Evolutionary conservation across 2,113 vertebrate genomes (phyloP), one percentile per base, ranked within the genome.

Genomic region (Clarias magur): DNA sequence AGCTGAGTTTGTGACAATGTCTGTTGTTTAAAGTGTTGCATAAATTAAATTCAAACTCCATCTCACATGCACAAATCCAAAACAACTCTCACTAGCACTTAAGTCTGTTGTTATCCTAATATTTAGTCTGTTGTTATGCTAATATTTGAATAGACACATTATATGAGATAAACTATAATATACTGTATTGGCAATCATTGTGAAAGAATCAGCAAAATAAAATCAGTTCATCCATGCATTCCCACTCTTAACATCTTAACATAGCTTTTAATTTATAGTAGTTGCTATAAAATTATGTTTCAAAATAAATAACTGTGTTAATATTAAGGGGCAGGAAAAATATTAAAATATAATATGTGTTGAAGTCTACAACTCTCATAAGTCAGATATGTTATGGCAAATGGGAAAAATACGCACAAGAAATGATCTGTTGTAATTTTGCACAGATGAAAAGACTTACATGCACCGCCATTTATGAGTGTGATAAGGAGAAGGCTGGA

Each of bases 381-480:
- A 38, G 19, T 60, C 30, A 21, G 16, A 56, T 10, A 27, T 48
- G 80, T 25, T 53, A 48, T 16, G 34, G 3, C 80, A 25, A 13
- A 56, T 6, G 12, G 2, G 4, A 59, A 62, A 85, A 57, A 53
- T 6, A 6, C 17, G 63, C 4, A 30, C 23, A 60, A 34, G 1
- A 63, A 6, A 42, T 56, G 10, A 34, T 54, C 27, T 80, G n/a
- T 25, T 79, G 76, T 11, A 15, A 25, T 23, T 30, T 0, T 38
- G 10, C 21, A 27, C 7, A 21, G 76, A 80, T 38, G 3, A 11
- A 60, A 60, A 7, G 56, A 80, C 62, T 30, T 0, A 0, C 11
- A 93, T 94, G 95, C 90, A 95, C 94, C 93, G 27, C 48, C 72
- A 15, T 89, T 6, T n/a, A 84, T 56, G 67, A 91, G 4, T 7